Conservation (phyloP, 2,797 vertebrate genomes). For the Sebastes oblongus region DNA sequence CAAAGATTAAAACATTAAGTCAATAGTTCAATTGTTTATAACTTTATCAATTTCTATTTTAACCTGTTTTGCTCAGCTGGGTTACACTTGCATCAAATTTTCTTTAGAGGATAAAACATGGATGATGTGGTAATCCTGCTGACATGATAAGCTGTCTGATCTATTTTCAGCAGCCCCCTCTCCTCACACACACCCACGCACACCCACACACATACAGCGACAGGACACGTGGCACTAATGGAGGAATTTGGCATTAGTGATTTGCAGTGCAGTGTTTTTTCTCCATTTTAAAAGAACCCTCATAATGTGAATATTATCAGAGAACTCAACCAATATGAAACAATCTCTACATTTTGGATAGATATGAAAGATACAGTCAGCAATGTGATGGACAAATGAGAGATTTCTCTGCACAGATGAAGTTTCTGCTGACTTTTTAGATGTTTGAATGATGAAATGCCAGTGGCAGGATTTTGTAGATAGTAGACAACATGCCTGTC, state of each 20-base stretch:
- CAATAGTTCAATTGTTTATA: not conserved
- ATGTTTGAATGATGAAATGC: not conserved
- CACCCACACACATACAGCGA: constrained; percentile 13
- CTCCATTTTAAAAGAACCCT: not conserved
- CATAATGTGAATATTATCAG: not conserved
- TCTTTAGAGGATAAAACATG: constrained; percentile 12
- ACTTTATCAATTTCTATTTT: not conserved
- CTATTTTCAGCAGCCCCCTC: constrained; percentile 32
- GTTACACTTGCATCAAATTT: not conserved
- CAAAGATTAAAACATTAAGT: not conserved
- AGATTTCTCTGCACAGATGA: not conserved
- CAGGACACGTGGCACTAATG: not conserved
- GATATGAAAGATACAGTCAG: not conserved
- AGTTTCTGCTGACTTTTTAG: not conserved
- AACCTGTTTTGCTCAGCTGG: not conserved
- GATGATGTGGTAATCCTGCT: constrained; percentile 17
- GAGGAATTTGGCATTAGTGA: not conserved
- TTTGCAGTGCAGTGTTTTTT: not conserved
- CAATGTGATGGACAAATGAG: not conserved
- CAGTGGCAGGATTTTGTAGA: not conserved
- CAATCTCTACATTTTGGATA: not conserved
- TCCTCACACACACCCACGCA: constrained; percentile 39
- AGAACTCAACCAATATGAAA: not conserved
- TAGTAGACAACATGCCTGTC: not conserved
- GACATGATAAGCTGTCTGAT: constrained; percentile 34